These are phyloP conservation scores for Phrynocephalus versicolor DNA, from an alignment of 2,113 vertebrate genomes.

Conservation along the genomic window DNA sequence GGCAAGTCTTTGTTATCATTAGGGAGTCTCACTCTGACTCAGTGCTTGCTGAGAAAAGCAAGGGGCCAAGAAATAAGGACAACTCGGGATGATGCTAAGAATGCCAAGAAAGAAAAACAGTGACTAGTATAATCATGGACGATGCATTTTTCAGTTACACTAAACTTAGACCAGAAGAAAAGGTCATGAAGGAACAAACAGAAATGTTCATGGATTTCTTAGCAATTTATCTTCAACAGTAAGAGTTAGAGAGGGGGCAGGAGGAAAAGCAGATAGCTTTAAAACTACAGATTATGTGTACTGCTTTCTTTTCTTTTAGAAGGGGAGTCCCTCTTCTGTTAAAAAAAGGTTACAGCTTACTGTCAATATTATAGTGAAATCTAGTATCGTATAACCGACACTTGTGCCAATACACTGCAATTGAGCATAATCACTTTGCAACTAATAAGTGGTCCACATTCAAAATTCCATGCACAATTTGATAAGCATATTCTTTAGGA, in stretches of 20 bases:
- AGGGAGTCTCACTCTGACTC: constrained; percentile 69
- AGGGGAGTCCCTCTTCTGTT: constrained; percentile 31
- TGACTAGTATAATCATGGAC: constrained; percentile 32
- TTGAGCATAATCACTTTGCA: neutral
- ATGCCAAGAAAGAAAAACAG: constrained; percentile 40
- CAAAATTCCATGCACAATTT: neutral
- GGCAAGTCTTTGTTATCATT: constrained; percentile 73
- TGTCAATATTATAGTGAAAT: constrained; percentile 11
- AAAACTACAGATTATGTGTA: constrained; percentile 39
- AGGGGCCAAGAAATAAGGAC: constrained; percentile 60
- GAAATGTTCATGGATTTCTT: constrained; percentile 18
- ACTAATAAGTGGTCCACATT: neutral
- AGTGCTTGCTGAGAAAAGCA: constrained; percentile 64
- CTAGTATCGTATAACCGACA: neutral
- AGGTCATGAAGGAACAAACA: neutral
- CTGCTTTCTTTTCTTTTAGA: constrained; percentile 41
- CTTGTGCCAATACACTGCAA: neutral
- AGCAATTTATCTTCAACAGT: constrained; percentile 16
- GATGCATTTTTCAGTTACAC: constrained; percentile 47
- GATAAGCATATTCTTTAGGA: neutral
- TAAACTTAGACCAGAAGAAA: constrained; percentile 25
- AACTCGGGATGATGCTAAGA: constrained; percentile 40
- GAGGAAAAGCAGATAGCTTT: neutral
- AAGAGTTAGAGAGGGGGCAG: no score
- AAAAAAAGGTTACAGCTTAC: neutral